Conservation (phyloP, 2,113 vertebrate genomes). For the Mola mola region DNA sequence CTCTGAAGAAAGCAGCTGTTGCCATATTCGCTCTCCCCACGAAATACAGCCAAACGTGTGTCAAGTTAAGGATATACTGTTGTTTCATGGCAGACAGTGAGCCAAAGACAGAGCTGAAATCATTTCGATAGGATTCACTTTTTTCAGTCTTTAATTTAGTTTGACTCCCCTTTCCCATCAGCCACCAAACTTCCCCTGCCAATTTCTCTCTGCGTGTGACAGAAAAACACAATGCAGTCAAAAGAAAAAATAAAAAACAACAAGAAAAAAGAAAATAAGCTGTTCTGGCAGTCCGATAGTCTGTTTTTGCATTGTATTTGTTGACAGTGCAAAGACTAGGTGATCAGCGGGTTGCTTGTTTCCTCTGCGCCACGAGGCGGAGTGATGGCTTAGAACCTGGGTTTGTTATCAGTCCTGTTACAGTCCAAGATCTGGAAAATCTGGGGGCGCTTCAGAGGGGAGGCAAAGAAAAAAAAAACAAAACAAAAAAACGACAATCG, state of each 20-base stretch:
- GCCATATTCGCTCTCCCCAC: constrained; percentile 66
- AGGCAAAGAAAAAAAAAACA: constrained; percentile 32
- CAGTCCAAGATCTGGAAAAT: constrained; percentile 74
- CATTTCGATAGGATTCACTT: constrained; percentile 71
- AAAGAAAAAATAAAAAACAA: constrained; percentile 37
- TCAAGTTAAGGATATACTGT: constrained; percentile 76
- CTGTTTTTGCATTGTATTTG: constrained; percentile 77
- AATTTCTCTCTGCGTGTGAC: constrained; percentile 68
- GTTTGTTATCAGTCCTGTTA: constrained; percentile 72
- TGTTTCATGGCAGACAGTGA: constrained; percentile 62
- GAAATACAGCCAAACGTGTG: constrained; percentile 73
- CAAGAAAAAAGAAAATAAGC: constrained; percentile 38
- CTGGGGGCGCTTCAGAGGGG: constrained; percentile 50
- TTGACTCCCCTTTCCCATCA: constrained; percentile 66
- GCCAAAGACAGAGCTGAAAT: constrained; percentile 66
- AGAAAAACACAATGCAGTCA: constrained; percentile 69
- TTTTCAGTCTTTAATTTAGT: constrained; percentile 71
- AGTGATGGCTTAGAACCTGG: constrained; percentile 87
- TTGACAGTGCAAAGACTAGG: constrained; percentile 82
- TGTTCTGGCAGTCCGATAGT: constrained; percentile 74
- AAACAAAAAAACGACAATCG: constrained; percentile 71
- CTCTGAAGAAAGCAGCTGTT: constrained; percentile 71
- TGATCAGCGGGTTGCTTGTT: constrained; percentile 75
- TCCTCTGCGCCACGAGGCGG: constrained; percentile 68
- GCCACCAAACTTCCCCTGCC: constrained; percentile 57